Evolutionary conservation across 30 jellyfish, hydroid and myxozoan species (phyloP).

Genomic region (Turritopsis dohrnii): DNA sequence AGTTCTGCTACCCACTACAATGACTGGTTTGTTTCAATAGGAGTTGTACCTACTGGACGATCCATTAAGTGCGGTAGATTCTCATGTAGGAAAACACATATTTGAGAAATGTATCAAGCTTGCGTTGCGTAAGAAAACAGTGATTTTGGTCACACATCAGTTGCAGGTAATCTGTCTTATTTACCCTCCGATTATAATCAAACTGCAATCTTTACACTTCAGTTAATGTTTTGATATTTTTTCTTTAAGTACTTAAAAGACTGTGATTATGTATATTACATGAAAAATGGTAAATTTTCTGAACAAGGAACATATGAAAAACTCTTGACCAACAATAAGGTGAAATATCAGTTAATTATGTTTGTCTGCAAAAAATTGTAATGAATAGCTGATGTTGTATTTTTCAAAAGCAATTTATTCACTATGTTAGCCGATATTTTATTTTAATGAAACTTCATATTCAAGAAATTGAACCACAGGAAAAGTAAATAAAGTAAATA

Average conservation of each 20-base stretch:
- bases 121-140: slow-evolving; percentile 46
- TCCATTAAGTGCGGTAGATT: slow-evolving; percentile 81
- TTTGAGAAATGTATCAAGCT: slow-evolving; percentile 60
- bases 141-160: slow-evolving; percentile 75
- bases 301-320: slow-evolving; percentile 55
- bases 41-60: slow-evolving; percentile 73
- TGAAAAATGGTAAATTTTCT: slow-evolving; percentile 56
- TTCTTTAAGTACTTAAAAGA: slow-evolving; percentile 45
- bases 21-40: slow-evolving; percentile 63
- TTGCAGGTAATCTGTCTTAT: slow-evolving; percentile 43
- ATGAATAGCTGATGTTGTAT: not conserved
- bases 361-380: no score
- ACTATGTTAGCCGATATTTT: no score
- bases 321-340: slow-evolving; percentile 49
- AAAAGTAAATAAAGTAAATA: no score
- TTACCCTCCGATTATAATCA: not conserved
- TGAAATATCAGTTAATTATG: not conserved
- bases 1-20: not conserved
- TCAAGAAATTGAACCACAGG: no score
- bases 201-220: not conserved
- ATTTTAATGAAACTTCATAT: no score
- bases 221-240: not conserved
- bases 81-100: slow-evolving; percentile 70
- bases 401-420: no score
- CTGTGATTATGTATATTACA: slow-evolving; percentile 58